These are phyloP conservation scores for Apteryx owenii DNA, from an alignment of 2,113 vertebrate genomes.

Conservation along the genomic window DNA sequence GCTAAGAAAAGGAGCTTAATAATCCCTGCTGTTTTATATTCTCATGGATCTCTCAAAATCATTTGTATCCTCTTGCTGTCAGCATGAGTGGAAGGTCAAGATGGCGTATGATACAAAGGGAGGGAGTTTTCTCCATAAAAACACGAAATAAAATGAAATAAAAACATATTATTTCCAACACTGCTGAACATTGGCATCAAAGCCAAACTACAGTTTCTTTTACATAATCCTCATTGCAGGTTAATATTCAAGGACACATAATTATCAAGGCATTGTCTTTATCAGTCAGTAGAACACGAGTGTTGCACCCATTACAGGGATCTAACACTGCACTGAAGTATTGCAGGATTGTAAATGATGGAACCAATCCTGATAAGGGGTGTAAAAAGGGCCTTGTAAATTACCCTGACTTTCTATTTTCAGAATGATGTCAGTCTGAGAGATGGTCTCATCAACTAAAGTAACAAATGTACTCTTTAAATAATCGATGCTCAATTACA, in stretches of 20 bases:
- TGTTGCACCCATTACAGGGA: neutral
- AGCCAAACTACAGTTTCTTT: neutral
- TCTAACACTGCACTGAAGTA: neutral
- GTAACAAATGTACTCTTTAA: slow-evolving; percentile 50
- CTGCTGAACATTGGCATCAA: neutral
- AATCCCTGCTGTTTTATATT: slow-evolving; percentile 29
- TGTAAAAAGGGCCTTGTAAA: slow-evolving; percentile 17
- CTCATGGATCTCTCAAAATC: slow-evolving; percentile 24
- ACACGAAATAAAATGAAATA: neutral
- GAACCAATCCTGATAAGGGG: neutral
- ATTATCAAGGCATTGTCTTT: neutral
- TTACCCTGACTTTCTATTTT: slow-evolving; percentile 34
- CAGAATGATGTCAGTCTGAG: slow-evolving; percentile 28
- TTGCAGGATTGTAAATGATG: neutral
- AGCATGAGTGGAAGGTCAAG: slow-evolving; percentile 25
- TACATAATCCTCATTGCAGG: neutral
- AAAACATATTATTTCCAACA: neutral
- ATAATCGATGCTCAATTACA: slow-evolving; percentile 53
- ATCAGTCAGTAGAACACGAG: neutral
- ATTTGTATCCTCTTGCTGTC: slow-evolving; percentile 44
- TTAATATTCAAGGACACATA: neutral
- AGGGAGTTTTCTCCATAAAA: neutral
- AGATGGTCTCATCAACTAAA: slow-evolving; percentile 46
- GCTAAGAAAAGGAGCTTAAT: slow-evolving; percentile 28
- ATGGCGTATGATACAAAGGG: neutral